Conservation (phyloP, 2,113 vertebrate genomes). For the Planiliza haematocheilus region DNA sequence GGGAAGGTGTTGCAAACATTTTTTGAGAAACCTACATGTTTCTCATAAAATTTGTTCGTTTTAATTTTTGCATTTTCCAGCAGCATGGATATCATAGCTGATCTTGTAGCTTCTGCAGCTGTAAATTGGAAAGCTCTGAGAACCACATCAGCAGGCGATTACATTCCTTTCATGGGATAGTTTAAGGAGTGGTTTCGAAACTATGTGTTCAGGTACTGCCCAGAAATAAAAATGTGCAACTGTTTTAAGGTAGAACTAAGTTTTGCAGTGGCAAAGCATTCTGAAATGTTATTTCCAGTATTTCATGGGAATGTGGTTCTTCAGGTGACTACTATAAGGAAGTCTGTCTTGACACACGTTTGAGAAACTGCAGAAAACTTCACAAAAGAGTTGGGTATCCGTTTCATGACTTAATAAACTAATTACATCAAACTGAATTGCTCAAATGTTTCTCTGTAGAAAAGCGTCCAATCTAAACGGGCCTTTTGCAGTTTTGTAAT, state of each 20-base stretch:
- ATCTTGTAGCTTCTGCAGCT: background rate
- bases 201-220: constrained; percentile 13
- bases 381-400: background rate
- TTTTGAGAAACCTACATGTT: too few species aligned
- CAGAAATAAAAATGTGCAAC: too few species aligned
- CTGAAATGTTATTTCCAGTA: too few species aligned
- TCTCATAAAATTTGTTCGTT: too few species aligned
- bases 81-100: background rate
- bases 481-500: constrained; percentile 40
- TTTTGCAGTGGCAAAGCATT: too few species aligned
- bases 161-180: constrained; percentile 53
- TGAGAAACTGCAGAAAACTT: background rate
- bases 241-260: too few species aligned
- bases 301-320: background rate
- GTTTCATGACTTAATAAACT: background rate
- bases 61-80: too few species aligned
- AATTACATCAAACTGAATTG: constrained; percentile 7
- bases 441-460: background rate
- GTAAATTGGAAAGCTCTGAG: background rate
- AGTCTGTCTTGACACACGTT: background rate
- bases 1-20: background rate
- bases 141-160: background rate
- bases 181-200: constrained; percentile 60
- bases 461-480: background rate
- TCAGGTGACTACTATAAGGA: background rate